Evolutionary conservation across 2,797 vertebrate species (phyloP).

Genomic region (Nothura maculosa): DNA sequence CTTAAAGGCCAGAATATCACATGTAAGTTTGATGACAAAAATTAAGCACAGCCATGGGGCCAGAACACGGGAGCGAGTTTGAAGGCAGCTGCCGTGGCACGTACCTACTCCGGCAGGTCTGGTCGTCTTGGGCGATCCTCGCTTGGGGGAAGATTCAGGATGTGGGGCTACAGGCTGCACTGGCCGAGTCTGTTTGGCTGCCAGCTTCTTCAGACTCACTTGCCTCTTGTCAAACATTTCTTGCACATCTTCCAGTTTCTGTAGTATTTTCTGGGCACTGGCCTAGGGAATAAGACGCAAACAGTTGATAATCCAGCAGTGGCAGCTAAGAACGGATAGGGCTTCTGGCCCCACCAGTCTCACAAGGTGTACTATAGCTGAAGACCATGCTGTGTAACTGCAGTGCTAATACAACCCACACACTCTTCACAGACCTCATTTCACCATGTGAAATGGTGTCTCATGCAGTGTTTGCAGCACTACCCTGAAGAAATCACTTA

Average conservation of each 20-base stretch:
- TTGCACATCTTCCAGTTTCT: conserved; percentile 90
- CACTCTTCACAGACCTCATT: background rate
- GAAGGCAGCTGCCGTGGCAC: background rate
- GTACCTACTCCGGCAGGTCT: conserved; percentile 83
- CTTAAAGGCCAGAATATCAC: background rate
- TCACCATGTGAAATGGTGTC: background rate
- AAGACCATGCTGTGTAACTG: background rate
- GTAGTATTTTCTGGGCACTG: conserved; percentile 87
- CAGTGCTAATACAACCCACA: background rate
- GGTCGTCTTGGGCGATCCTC: conserved; percentile 84
- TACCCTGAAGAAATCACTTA: background rate
- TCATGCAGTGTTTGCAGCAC: background rate
- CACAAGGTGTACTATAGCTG: background rate
- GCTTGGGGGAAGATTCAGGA: conserved; percentile 94
- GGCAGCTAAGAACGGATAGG: background rate
- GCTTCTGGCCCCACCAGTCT: background rate
- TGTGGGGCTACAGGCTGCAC: conserved; percentile 94
- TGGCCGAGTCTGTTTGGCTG: conserved; percentile 93
- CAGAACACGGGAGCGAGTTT: background rate
- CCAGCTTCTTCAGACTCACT: conserved; percentile 91
- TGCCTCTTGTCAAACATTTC: conserved; percentile 96
- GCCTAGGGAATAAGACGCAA: conserved; percentile 76
- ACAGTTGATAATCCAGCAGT: background rate
- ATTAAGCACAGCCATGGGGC: background rate
- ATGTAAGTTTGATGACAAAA: background rate